Conservation (phyloP, 2,113 vertebrate species). For the Cyrtonyx montezumae region DNA sequence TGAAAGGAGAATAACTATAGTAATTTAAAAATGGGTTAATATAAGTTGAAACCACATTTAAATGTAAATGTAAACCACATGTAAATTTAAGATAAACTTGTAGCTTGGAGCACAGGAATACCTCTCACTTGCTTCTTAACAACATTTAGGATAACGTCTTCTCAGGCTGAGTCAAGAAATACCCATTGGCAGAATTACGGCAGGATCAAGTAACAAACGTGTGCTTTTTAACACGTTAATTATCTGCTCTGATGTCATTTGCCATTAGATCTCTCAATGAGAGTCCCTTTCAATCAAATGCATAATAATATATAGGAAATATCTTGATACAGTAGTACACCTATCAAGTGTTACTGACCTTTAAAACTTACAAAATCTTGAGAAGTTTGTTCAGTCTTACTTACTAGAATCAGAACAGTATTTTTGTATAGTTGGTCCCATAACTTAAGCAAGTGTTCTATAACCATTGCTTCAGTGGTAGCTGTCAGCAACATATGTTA, state of each 20-base stretch:
- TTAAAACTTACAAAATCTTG: background rate
- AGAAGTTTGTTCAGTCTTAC: background rate
- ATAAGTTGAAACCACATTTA: background rate
- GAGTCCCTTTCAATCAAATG: background rate
- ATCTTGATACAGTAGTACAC: too few relatives aligned
- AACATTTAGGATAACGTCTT: background rate
- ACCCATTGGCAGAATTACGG: background rate
- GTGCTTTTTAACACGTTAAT: background rate
- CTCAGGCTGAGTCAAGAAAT: background rate
- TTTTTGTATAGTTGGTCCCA: background rate
- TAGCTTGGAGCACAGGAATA: background rate
- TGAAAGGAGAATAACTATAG: background rate
- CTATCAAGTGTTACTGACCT: background rate
- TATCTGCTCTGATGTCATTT: background rate
- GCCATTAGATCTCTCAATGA: background rate
- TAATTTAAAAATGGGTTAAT: background rate
- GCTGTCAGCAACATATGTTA: too few relatives aligned
- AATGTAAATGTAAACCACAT: too few relatives aligned
- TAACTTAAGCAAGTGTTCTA: background rate
- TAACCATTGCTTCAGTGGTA: background rate
- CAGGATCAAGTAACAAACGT: background rate
- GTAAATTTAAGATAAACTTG: background rate
- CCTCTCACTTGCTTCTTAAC: background rate
- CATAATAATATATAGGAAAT: background rate
- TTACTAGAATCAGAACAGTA: background rate